A percentile compares a stretch with the other conserved stretches of the same genome.
These are phyloP conservation scores for Magallana nippona DNA, from an alignment of 2,888 invertebrate genomes.

Conservation along the genomic window DNA sequence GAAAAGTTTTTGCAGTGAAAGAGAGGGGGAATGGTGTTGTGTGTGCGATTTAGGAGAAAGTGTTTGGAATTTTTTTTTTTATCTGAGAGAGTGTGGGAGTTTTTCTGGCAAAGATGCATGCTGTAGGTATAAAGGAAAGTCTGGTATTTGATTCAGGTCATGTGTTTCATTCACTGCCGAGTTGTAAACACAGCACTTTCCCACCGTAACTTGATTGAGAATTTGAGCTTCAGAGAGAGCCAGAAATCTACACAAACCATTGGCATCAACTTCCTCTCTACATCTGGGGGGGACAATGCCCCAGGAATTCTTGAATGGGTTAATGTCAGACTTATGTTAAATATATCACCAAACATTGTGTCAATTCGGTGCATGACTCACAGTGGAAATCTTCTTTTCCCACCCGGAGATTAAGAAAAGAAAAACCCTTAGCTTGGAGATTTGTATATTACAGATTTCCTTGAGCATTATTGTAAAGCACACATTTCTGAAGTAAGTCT, in stretches of 20 bases:
- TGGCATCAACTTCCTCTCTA: background rate
- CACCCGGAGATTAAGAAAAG: background rate
- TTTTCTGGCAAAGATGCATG: conserved; percentile 25
- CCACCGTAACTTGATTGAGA: conserved; percentile 17
- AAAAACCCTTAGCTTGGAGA: conserved; percentile 15
- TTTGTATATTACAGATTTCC: background rate
- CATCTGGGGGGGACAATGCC: conserved; percentile 32
- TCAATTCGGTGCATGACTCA: background rate
- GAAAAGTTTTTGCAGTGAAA: background rate
- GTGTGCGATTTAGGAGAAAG: background rate
- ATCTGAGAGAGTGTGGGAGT: conserved; percentile 8
- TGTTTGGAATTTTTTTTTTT: conserved; percentile 5
- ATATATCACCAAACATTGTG: conserved; percentile 26
- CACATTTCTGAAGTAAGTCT: conserved; percentile 1
- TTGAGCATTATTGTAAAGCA: conserved; percentile 13
- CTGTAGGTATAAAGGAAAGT: conserved; percentile 20
- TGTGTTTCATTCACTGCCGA: conserved; percentile 15
- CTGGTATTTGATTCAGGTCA: conserved; percentile 12
- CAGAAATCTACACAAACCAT: background rate
- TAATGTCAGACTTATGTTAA: conserved; percentile 24
- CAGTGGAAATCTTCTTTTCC: conserved; percentile 28
- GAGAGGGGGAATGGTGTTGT: conserved; percentile 5
- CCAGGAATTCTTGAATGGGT: background rate
- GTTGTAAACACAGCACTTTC: conserved; percentile 33
- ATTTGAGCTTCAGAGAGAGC: conserved; percentile 10